Conservation (phyloP, 2,797 vertebrate genomes). For the Dryobates pubescens region DNA sequence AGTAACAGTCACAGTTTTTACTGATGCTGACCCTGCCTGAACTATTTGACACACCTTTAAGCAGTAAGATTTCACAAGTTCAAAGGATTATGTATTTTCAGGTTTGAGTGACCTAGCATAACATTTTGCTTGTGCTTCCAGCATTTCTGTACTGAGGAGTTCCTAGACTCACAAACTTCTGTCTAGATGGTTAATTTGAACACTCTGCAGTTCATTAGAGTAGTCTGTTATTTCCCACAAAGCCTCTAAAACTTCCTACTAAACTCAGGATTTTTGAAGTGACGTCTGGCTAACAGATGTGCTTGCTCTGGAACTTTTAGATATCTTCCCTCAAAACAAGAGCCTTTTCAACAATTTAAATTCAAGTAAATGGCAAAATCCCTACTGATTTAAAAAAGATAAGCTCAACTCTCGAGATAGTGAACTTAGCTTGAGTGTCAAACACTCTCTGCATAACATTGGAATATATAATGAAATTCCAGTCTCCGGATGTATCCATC, state of each 20-base stretch:
- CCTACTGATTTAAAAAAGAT: background rate
- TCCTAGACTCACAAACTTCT: constrained; percentile 58
- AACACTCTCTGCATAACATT: background rate
- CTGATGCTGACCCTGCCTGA: background rate
- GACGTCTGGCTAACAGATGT: constrained; percentile 53
- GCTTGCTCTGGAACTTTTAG: constrained; percentile 2
- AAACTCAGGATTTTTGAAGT: constrained; percentile 54
- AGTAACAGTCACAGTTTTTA: constrained; percentile 40
- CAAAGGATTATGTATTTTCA: constrained; percentile 47
- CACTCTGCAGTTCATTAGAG: constrained; percentile 56
- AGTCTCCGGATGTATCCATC: background rate
- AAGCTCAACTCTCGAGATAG: background rate
- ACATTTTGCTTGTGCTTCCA: constrained; percentile 58
- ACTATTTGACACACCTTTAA: constrained; percentile 43
- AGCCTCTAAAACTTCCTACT: constrained; percentile 39
- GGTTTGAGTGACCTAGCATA: constrained; percentile 33
- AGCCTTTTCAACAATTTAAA: constrained; percentile 4
- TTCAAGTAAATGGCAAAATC: constrained; percentile 26
- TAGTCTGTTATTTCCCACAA: constrained; percentile 57
- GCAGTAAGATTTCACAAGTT: constrained; percentile 50
- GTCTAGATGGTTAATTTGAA: constrained; percentile 72
- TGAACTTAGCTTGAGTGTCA: background rate
- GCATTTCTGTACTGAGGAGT: constrained; percentile 57
- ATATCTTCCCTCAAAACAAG: constrained; percentile 37
- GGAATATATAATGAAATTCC: background rate